A percentile compares a stretch with the other conserved stretches of the same genome.
phyloP scores from a whole-genome alignment of 2,888 invertebrate genomes.

The Orthonychiurus folsomi region DNA sequence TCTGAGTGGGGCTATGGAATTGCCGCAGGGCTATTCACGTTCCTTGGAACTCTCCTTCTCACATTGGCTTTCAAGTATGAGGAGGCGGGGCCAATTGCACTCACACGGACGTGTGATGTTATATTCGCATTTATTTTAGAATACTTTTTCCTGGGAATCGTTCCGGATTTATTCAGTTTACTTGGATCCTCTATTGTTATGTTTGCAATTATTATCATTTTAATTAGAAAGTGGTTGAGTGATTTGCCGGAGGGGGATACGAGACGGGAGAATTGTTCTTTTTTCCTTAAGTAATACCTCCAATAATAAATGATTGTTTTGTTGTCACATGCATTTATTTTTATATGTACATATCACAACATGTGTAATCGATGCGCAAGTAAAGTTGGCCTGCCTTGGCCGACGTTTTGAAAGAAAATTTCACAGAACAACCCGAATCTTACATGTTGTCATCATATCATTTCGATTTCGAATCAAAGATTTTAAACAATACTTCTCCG shows the following conservation, averaged over 20 bases:
- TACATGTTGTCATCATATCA: too few relatives aligned
- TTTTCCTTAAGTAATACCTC: conserved; percentile 21
- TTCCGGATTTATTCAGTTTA: conserved; percentile 24
- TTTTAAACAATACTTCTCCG: too few relatives aligned
- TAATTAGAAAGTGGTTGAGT: conserved; percentile 29
- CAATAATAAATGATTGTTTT: too few relatives aligned
- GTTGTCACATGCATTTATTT: too few relatives aligned
- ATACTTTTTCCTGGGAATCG: conserved; percentile 24
- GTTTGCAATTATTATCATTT: conserved; percentile 24
- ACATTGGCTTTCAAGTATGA: conserved; percentile 33
- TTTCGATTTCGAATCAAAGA: too few relatives aligned
- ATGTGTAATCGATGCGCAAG: too few relatives aligned
- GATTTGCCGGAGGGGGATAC: conserved; percentile 28
- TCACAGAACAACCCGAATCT: too few relatives aligned
- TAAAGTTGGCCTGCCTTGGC: too few relatives aligned
- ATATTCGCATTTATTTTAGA: conserved; percentile 31
- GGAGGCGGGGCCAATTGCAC: conserved; percentile 32
- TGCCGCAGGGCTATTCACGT: conserved; percentile 25
- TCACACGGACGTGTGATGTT: conserved; percentile 33
- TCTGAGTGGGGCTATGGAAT: conserved; percentile 29
- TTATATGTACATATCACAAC: too few relatives aligned
- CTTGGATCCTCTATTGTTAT: conserved; percentile 29
- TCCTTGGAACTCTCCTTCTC: conserved; percentile 28
- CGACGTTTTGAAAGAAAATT: too few relatives aligned
- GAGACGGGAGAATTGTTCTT: conserved; percentile 18